Conservation (phyloP, 2,113 vertebrate species). For the Cinclus cinclus region DNA sequence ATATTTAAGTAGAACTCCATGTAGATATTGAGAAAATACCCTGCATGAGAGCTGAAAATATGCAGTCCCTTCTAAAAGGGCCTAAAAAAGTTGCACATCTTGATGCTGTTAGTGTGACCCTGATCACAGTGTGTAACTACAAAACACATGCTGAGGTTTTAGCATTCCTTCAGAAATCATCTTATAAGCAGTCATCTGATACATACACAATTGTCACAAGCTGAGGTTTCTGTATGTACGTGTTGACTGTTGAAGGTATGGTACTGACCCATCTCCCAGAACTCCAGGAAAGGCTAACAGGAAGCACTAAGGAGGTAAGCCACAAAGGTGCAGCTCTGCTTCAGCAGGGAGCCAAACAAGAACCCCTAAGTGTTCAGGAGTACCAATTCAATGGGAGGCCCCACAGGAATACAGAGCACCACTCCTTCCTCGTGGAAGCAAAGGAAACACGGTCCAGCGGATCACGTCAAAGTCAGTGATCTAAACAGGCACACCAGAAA, state of each 20-base stretch:
- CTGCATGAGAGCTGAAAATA: background rate
- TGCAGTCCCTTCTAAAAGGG: background rate
- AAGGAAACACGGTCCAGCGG: background rate
- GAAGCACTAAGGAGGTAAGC: conserved; percentile 6
- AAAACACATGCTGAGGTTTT: background rate
- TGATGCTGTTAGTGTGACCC: background rate
- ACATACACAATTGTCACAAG: background rate
- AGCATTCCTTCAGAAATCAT: background rate
- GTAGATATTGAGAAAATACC: background rate
- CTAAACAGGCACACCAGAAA: background rate
- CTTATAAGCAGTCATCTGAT: background rate
- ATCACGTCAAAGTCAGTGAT: background rate
- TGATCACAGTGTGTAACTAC: background rate
- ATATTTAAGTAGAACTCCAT: background rate
- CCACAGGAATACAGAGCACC: background rate
- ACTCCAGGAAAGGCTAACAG: background rate
- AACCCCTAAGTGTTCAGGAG: background rate
- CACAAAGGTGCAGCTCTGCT: conserved; percentile 6
- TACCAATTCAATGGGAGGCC: background rate
- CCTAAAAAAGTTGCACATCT: background rate
- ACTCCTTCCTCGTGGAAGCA: background rate
- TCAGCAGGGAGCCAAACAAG: background rate
- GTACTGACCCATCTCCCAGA: conserved; percentile 36
- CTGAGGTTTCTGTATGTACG: background rate
- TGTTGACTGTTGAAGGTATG: background rate